phyloP scores from a whole-genome alignment of 1,140 invertebrate species.

The Hestina assimilis region DNA sequence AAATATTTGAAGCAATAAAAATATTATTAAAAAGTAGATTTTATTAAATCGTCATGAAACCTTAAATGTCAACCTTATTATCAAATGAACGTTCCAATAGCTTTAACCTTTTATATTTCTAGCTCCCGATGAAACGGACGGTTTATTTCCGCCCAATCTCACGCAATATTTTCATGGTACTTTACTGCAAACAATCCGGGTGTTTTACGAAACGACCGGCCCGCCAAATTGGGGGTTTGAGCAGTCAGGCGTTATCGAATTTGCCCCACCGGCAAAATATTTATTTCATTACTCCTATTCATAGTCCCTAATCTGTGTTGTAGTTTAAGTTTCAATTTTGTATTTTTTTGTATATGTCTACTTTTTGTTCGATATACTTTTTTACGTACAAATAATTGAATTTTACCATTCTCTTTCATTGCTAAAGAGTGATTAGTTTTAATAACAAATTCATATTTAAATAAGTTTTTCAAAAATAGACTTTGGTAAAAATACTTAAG shows the following conservation, averaged over 20 bases:
- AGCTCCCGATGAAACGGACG: slow-evolving; percentile 17
- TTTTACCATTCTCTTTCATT: too few relatives aligned
- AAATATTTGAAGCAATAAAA: background rate
- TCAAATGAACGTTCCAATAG: background rate
- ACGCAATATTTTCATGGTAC: slow-evolving; percentile 55
- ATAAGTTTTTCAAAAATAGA: background rate
- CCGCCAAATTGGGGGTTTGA: slow-evolving; percentile 63
- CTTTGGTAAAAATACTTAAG: background rate
- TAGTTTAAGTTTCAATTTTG: slow-evolving; percentile 25
- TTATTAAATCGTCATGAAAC: background rate
- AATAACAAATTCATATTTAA: background rate
- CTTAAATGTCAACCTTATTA: background rate
- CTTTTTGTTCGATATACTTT: background rate
- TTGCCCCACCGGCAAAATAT: slow-evolving; percentile 74
- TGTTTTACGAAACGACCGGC: slow-evolving; percentile 66
- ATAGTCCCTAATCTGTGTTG: slow-evolving; percentile 69
- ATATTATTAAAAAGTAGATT: too few relatives aligned
- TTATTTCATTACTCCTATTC: slow-evolving; percentile 78
- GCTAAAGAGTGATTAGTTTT: too few relatives aligned
- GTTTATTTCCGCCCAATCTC: slow-evolving; percentile 55
- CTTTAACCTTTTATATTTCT: slow-evolving; percentile 12
- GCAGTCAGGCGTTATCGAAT: slow-evolving; percentile 62
- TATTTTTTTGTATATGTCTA: background rate
- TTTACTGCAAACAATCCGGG: slow-evolving; percentile 63
- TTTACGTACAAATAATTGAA: background rate